Evolutionary conservation across 2,113 vertebrate species (phyloP), one percentile per base, ranked within the genome.

Genomic region (Brachyistius frenatus): DNA sequence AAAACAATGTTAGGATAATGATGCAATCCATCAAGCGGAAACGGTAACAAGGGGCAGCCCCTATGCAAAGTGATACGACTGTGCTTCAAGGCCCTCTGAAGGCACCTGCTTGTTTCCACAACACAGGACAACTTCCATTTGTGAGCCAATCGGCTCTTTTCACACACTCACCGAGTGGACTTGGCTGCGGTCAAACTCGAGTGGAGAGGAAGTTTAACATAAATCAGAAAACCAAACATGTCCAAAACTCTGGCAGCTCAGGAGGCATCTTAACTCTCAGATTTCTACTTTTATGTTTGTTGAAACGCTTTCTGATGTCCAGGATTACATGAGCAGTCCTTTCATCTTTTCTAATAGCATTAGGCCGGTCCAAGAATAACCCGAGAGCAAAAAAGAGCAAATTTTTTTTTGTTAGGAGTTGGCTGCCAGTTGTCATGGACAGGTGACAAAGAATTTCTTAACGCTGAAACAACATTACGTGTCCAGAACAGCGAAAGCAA

Each of bases 41-140:
- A 63, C 37, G 31, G 84, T 52, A 89, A 89, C 73, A 63, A 70
- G 47, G 54, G 60, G 41, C 76, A 73, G 87, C 86, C 90, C 88
- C 73, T 70, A 91, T 91, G 91, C 85, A 91, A 87, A 87, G 77
- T 79, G 86, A 91, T 83, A 77, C 85, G 8, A 7, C 23, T 61
- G 55, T 54, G 56, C 57, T 77, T 57, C 30, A 70, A 77, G 57
- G 65, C 49, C 54, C 67, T 61, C 70, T 56, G 44, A 78, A 78
- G 31, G 52, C 86, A 89, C 77, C 89, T 91, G 82, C 80, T 89
- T 86, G 80, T 90, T 90, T 85, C 74, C 78, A 92, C 63, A 87
- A 91, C 81, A 89, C 11, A 70, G 71, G 30, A 61, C 66, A 71
- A 69, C 71, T 86, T 66, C 58, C 73, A 78, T 71, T 68, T 63